Evolutionary conservation across 1,140 invertebrate species (phyloP).

Genomic region (Berghia stephanieae): DNA sequence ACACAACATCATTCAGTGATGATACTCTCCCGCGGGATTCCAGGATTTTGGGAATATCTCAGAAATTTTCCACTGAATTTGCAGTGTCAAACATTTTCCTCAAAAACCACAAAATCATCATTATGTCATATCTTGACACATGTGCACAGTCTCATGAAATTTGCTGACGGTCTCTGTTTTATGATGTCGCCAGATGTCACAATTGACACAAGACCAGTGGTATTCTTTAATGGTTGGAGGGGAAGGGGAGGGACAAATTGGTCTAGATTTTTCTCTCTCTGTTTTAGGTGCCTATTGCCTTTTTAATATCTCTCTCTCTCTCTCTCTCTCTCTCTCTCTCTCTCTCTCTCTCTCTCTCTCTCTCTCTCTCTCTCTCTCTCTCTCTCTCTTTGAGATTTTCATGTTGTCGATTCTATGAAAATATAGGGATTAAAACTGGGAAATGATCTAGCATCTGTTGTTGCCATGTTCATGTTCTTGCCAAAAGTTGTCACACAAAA

Average conservation of each 20-base stretch:
- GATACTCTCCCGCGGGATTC: no score
- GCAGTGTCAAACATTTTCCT: no score
- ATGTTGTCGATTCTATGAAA: neutral
- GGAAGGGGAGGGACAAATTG: neutral
- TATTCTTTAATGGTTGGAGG: neutral
- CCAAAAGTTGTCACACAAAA: neutral
- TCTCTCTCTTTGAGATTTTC: no score
- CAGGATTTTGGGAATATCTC: no score
- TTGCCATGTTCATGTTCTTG: neutral
- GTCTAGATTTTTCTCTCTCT: no score
- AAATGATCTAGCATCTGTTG: no score
- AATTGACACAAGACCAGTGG: neutral
- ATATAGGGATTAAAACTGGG: no score
- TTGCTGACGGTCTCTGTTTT: neutral
- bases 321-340: slow-evolving; percentile 10
- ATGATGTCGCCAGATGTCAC: neutral
- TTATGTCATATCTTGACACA: slow-evolving; percentile 1
- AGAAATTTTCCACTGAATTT: no score
- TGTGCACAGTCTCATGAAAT: neutral
- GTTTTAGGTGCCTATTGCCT: no score
- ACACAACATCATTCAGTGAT: no score
- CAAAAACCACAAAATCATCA: no score
- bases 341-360: neutral
- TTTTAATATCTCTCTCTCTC: no score
- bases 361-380: neutral